A percentile compares a stretch with the other conserved stretches of the same genome.
Conservation (phyloP, 1,140 invertebrate genomes). For the Meloidogyne exigua region DNA sequence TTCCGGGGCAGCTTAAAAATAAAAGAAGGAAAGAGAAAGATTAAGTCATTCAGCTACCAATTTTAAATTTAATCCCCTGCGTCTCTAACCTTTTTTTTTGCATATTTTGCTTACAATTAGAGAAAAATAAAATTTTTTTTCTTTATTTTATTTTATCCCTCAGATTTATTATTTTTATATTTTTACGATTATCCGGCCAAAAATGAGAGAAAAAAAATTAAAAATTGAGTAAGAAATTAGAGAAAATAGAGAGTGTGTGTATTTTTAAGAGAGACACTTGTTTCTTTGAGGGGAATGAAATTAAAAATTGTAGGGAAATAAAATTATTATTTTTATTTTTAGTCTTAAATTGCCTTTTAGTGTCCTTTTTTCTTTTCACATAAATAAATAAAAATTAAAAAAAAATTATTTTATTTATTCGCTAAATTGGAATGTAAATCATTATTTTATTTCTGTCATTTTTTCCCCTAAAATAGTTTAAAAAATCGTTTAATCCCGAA, state of each 20-base stretch:
- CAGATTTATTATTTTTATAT: neutral
- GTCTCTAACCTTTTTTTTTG: neutral
- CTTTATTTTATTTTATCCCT: neutral
- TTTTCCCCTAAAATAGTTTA: too few relatives aligned
- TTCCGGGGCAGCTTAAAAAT: neutral
- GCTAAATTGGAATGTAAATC: too few relatives aligned
- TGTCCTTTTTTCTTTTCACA: too few relatives aligned
- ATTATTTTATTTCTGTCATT: too few relatives aligned
- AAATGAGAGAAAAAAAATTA: neutral
- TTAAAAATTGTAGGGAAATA: neutral
- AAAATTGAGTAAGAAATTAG: neutral
- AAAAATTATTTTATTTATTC: too few relatives aligned
- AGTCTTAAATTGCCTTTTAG: too few relatives aligned
- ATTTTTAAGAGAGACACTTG: neutral
- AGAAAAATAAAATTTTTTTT: neutral
- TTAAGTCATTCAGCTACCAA: too few relatives aligned
- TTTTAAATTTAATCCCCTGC: neutral
- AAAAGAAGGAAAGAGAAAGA: neutral
- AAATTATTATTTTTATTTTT: too few relatives aligned
- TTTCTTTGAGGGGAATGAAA: neutral
- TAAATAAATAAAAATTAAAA: too few relatives aligned
- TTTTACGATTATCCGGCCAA: neutral
- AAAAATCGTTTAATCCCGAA: too few relatives aligned
- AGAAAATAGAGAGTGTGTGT: neutral
- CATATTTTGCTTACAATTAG: neutral